Base-by-base conservation (phyloP, 2,888 invertebrate genomes). In the Synanthedon formicaeformis region DNA sequence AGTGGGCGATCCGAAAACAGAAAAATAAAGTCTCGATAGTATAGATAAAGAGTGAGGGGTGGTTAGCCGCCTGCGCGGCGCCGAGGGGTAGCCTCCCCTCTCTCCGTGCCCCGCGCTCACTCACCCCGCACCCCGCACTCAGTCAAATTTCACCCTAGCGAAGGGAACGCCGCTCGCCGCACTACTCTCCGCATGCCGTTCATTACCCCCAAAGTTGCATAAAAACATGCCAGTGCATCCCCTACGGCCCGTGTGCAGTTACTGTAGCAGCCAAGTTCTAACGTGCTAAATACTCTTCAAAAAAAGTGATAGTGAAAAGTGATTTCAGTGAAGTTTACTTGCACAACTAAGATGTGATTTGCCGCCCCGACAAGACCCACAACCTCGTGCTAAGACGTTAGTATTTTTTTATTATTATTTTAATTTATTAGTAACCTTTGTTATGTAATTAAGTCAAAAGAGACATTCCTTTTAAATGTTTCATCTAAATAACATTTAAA, bases 21-120 rank as follows among this genome's bases (percentile, higher is more conserved):
- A 73, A 75, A 75, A 78, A 76, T 72, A 72, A 67, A 72, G 64
- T 71, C 60, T 59, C 64, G 62, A 69, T 70, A 64, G 66, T 63
- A 61, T 45, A 16, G 63, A 58, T 62, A 57, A n/a, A 57, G 58
- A 56, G 58, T 59, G 58, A 56, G 57, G 57, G 53, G 56, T n/a
- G 56, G 52, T 50, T 49, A 56, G 51, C 63, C 75, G 75, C 68
- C 75, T 73, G 76, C 76, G 75, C 75, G 76, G 65, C 70, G 73
- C 72, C 72, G 57, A 56, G 4, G 48, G 40, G 23, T 11, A 27
- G 61, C 56, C 48, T n/a, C 48, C 6, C 13, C 34, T 49, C 51
- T 5, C 50, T 65, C 64, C 56, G 60, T 11, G 4, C 59, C 50
- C 64, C 60, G 12, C 60, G 27, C 53, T 48, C 63, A 34, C 8